Conservation (phyloP, 2,797 vertebrate species). For the Leontopithecus rosalia region DNA sequence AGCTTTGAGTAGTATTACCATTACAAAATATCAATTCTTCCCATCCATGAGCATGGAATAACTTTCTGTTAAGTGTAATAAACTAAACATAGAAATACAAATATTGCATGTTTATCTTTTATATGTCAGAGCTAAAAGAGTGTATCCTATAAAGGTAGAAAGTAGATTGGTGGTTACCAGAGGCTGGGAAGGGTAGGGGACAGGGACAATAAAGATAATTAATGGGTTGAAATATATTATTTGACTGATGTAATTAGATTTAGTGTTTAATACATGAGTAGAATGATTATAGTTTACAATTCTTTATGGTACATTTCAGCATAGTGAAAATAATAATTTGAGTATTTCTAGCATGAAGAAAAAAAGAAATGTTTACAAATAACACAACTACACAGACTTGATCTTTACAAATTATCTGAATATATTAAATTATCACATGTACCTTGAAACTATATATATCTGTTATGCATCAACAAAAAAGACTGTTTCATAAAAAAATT, state of each 20-base stretch:
- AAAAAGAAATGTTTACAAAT: not conserved
- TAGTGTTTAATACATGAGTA: not conserved
- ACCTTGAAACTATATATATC: not conserved
- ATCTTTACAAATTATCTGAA: not conserved
- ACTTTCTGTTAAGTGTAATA: not conserved
- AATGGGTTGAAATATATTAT: not conserved
- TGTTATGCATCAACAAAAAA: not conserved
- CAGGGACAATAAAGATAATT: not conserved
- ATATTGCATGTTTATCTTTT: not conserved
- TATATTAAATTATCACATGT: not conserved
- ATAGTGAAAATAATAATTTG: not conserved
- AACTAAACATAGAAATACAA: not conserved
- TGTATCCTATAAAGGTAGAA: not conserved
- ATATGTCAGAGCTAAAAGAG: not conserved
- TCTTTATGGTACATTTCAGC: not conserved
- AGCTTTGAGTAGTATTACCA: not conserved
- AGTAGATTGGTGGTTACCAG: not conserved
- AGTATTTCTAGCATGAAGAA: not conserved
- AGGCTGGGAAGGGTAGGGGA: not conserved
- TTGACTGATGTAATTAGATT: not conserved
- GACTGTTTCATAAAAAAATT: not conserved
- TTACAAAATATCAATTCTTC: not conserved
- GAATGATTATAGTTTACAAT: not conserved
- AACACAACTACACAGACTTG: not conserved
- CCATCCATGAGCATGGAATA: not conserved